Evolutionary conservation across 2,797 vertebrate species (phyloP).

Genomic region (Acanthis flammea): DNA sequence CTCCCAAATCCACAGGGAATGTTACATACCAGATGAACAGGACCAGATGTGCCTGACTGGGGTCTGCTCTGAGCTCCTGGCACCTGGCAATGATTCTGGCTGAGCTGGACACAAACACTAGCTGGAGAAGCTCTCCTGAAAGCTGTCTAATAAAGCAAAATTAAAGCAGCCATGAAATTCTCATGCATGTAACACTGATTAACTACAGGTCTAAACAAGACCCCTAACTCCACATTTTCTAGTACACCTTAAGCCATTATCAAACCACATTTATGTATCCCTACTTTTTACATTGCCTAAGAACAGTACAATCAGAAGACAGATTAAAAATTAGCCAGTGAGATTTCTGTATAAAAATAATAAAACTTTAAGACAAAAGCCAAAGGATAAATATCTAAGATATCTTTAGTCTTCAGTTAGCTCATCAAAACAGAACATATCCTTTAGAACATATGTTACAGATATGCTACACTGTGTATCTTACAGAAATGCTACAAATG

Average conservation of each 20-base stretch:
- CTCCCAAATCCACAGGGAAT: neutral
- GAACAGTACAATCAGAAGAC: conserved; percentile 65
- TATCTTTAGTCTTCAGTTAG: conserved; percentile 72
- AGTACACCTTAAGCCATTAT: conserved; percentile 48
- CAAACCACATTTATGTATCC: conserved; percentile 4
- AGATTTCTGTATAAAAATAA: conserved; percentile 79
- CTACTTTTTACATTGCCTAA: conserved; percentile 45
- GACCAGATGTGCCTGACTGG: neutral
- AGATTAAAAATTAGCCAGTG: conserved; percentile 75
- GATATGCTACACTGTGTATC: conserved; percentile 61
- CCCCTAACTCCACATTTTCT: conserved; percentile 31
- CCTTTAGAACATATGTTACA: conserved; percentile 66
- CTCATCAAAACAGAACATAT: conserved; percentile 50
- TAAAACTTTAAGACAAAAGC: conserved; percentile 76
- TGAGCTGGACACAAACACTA: neutral
- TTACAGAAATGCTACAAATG: conserved; percentile 64
- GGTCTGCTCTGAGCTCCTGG: conserved; percentile 5
- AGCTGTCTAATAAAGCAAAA: conserved; percentile 51
- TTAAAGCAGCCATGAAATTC: conserved; percentile 31
- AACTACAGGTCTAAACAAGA: conserved; percentile 57
- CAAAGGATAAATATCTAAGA: conserved; percentile 78
- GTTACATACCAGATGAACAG: neutral
- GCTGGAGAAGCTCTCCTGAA: conserved; percentile 41
- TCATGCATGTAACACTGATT: conserved; percentile 42
- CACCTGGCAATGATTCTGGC: neutral